Conservation (phyloP, 1,140 invertebrate genomes). For the Dreissena polymorpha region DNA sequence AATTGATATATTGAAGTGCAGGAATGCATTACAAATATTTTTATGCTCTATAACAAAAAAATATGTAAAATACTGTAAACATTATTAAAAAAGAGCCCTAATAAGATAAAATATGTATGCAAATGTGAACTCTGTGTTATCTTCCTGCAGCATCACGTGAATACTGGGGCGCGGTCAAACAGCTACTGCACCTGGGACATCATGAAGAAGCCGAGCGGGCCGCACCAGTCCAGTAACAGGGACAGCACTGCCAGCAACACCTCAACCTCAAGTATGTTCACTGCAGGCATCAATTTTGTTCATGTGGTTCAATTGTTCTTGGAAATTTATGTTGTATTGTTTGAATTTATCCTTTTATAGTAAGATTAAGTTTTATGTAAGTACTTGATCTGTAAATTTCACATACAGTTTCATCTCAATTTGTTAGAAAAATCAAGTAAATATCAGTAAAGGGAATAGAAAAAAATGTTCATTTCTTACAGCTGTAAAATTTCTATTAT, state of each 20-base stretch:
- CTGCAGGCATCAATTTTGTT: not conserved
- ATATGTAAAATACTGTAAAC: too few species aligned
- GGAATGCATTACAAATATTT: too few species aligned
- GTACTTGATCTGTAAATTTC: not conserved
- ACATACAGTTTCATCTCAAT: not conserved
- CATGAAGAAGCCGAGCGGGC: too few species aligned
- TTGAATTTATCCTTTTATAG: not conserved
- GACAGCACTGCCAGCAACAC: not conserved
- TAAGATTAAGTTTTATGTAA: not conserved
- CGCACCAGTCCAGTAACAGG: not conserved
- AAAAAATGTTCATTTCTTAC: too few species aligned
- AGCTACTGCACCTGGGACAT: not conserved
- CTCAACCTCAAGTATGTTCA: not conserved
- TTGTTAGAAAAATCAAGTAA: not conserved
- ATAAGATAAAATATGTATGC: not conserved
- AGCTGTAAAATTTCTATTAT: too few species aligned
- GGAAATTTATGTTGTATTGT: not conserved
- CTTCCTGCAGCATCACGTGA: not conserved
- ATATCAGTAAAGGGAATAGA: too few species aligned
- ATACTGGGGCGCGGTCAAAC: not conserved
- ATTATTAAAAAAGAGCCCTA: not conserved
- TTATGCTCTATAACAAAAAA: too few species aligned
- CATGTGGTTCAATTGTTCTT: not conserved
- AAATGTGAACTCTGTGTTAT: not conserved
- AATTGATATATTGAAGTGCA: too few species aligned